Percentiles rank a stretch among this genome's conserved stretches.
phyloP scores from a whole-genome alignment of 2,888 invertebrate genomes.

The Tenthredo distinguenda region DNA sequence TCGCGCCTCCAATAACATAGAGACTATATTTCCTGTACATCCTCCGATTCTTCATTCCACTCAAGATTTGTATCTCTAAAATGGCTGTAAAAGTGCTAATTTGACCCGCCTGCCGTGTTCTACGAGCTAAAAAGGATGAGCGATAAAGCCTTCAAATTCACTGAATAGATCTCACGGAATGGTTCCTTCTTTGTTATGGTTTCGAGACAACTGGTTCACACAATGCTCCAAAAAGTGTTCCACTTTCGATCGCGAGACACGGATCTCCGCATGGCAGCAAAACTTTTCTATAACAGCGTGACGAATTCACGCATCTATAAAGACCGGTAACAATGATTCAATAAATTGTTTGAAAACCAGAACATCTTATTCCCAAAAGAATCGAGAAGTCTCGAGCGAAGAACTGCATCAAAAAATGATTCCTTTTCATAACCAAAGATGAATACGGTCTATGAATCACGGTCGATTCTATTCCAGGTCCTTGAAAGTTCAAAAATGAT shows the following conservation, averaged over 20 bases:
- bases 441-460: not conserved
- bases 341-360: not conserved
- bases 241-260: not conserved
- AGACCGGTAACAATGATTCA: not conserved
- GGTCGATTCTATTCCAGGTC: not conserved
- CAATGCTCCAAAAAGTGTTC: conserved; percentile 36
- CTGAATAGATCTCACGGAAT: conserved; percentile 10
- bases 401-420: not conserved
- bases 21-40: not conserved
- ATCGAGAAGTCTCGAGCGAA: not conserved
- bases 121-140: not conserved
- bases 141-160: not conserved
- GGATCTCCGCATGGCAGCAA: not conserved
- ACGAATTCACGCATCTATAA: not conserved
- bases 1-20: not conserved
- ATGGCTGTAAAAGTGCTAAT: not conserved
- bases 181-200: conserved; percentile 1
- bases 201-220: conserved; percentile 20
- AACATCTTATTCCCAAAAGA: not conserved
- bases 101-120: not conserved
- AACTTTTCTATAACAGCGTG: not conserved
- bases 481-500: not conserved
- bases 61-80: not conserved
- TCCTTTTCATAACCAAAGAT: not conserved
- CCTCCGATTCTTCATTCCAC: not conserved